Base-by-base conservation (phyloP, 2,888 invertebrate genomes). In the Empis stercorea region DNA sequence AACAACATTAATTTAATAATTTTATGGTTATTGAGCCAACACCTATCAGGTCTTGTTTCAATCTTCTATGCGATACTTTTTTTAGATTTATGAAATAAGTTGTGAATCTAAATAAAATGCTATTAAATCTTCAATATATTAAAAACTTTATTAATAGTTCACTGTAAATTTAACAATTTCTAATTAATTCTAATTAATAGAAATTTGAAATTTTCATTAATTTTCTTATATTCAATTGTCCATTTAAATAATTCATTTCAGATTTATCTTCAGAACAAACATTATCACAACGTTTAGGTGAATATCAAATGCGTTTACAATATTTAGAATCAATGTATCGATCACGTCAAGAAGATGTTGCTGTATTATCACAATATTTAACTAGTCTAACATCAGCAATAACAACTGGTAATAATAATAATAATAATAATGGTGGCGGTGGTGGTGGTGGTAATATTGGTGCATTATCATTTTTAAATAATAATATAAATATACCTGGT, bases 281-380 rank as follows among this genome's bases (percentile, higher is more conserved):
- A 53, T 68, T 85, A 59, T 78, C 81, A 51, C 78, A 80, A 62
- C 74, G 80, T 43, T 71, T 87, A 54, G 84, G 84, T 5, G 85
- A 87, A 57, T 74, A 87, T 57, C 81, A 86, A 60, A 80, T 83
- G 49, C 81, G 85, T 51, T 68, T 89, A 40, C 81, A 85, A 61
- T 85, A 84, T 61, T 70, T 89, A 39, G 85, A 88, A 61, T 78
- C 84, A 15, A 79, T 87, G 72, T 87, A 86, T 65, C 72, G 83
- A 17, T 78, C 80, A 4, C 73, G 84, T 11, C 82, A 85, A 60
- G 85, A 85, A 62, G 87, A 88, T 61, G 76, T 88, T 9, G 77
- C 81, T 51, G 70, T 79, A 48, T 66, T 86, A 20, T 76, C 80
- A 0, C 80, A 79, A 59, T 81, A 82, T 58, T 71, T 84, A 49